phyloP scores from a whole-genome alignment of 2,888 invertebrate species.

The Dexiosoma caninum region DNA sequence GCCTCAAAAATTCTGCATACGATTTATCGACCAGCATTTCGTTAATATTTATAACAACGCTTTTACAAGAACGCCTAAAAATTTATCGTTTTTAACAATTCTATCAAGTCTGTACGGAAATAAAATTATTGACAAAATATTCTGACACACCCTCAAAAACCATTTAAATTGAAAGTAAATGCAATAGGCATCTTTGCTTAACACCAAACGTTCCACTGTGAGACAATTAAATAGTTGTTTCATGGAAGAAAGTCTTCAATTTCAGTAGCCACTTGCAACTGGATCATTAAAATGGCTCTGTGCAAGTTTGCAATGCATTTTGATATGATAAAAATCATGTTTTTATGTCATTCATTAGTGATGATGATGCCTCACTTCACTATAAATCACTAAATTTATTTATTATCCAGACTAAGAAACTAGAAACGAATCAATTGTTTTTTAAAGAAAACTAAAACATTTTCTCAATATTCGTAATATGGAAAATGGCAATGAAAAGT shows the following conservation, averaged over 20 bases:
- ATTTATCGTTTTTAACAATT: too few relatives aligned
- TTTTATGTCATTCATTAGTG: slow-evolving; percentile 7
- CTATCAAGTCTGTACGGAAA: too few relatives aligned
- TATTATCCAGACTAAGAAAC: background rate
- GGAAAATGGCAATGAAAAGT: slow-evolving; percentile 46
- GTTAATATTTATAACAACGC: too few relatives aligned
- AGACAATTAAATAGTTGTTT: slow-evolving; percentile 13
- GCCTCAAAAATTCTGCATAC: too few relatives aligned
- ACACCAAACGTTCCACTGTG: background rate
- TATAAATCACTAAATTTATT: slow-evolving; percentile 46
- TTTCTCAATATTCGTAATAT: slow-evolving; percentile 40
- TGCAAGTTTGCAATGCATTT: slow-evolving; percentile 8
- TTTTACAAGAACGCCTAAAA: too few relatives aligned
- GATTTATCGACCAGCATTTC: too few relatives aligned
- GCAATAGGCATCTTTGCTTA: background rate
- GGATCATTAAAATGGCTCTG: slow-evolving; percentile 18
- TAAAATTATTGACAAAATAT: too few relatives aligned
- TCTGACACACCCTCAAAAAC: too few relatives aligned
- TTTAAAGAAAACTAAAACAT: slow-evolving; percentile 19
- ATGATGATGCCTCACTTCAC: slow-evolving; percentile 1
- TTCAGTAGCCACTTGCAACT: background rate
- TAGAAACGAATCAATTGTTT: slow-evolving; percentile 9
- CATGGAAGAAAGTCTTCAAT: background rate
- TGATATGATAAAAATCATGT: slow-evolving; percentile 40
- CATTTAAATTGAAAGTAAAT: too few relatives aligned